Evolutionary conservation across 2,113 vertebrate genomes (phyloP).

Genomic region (Indicator indicator): DNA sequence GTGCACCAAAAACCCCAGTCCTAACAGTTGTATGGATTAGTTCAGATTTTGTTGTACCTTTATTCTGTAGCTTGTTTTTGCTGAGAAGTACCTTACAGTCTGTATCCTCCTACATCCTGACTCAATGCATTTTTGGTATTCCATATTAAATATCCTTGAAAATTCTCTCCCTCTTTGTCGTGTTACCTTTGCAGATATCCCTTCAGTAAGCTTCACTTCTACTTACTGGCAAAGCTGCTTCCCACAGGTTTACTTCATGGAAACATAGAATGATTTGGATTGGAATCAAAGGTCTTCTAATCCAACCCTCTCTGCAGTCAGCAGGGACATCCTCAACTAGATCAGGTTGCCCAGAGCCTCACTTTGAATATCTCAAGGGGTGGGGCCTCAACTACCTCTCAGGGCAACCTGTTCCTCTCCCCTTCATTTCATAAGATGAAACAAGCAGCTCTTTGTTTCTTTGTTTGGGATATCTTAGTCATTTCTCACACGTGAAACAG

Average conservation of each 20-base stretch:
- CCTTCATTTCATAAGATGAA: slow-evolving; percentile 18
- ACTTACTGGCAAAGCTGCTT: neutral
- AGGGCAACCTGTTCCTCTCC: neutral
- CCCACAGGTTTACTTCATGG: neutral
- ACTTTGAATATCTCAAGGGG: no score
- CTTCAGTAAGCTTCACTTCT: neutral
- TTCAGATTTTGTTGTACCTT: neutral
- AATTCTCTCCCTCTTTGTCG: neutral
- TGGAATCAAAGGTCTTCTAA: no score
- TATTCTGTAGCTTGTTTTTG: neutral
- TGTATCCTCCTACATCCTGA: neutral
- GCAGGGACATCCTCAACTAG: no score
- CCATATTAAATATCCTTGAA: neutral
- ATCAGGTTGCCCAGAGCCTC: no score
- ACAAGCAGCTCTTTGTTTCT: neutral
- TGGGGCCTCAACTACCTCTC: no score
- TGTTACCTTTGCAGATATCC: neutral
- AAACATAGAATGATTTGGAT: no score
- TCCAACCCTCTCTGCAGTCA: no score
- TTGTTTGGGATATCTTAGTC: neutral
- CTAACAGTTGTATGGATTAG: neutral
- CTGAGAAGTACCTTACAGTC: neutral
- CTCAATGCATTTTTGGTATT: neutral
- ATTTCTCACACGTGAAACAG: neutral
- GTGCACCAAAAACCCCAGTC: neutral